Percentiles rank a stretch among this genome's conserved stretches.
These are phyloP conservation scores for Porphyrio hochstetteri DNA, from an alignment of 2,113 vertebrate genomes.

Conservation along the genomic window DNA sequence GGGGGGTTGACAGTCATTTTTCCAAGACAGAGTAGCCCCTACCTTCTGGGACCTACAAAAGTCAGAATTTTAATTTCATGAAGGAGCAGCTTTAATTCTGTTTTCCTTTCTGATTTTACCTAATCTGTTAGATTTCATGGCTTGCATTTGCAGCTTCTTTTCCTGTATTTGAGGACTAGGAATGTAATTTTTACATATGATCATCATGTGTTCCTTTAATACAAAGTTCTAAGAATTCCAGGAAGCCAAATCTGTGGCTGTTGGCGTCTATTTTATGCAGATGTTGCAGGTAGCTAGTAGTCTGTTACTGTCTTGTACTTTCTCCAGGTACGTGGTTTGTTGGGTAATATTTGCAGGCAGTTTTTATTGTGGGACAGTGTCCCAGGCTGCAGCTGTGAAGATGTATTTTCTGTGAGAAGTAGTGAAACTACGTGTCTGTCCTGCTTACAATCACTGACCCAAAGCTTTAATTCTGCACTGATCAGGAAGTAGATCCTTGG, in stretches of 20 bases:
- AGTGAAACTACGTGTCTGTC: background rate
- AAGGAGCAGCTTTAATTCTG: background rate
- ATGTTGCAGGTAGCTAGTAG: background rate
- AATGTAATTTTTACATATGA: background rate
- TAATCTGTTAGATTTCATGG: background rate
- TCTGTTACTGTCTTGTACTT: background rate
- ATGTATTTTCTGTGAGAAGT: background rate
- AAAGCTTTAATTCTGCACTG: background rate
- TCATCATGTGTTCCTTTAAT: background rate
- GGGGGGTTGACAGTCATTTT: background rate
- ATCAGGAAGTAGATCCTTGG: background rate
- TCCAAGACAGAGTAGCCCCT: background rate
- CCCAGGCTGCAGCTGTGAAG: background rate
- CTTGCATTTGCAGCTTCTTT: background rate
- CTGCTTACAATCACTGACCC: background rate
- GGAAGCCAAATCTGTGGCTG: background rate
- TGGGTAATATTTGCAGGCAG: background rate
- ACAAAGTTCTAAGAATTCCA: background rate
- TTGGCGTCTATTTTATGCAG: background rate
- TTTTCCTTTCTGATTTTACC: background rate
- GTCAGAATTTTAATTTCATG: background rate
- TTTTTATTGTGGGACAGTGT: background rate
- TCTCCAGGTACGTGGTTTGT: background rate
- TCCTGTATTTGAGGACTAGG: background rate
- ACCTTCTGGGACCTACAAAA: background rate